A percentile compares a stretch with the other conserved stretches of the same genome.
Conservation (phyloP, 37 sponge, comb jelly and placozoan species). For the Halisarca cf. caerulea region DNA sequence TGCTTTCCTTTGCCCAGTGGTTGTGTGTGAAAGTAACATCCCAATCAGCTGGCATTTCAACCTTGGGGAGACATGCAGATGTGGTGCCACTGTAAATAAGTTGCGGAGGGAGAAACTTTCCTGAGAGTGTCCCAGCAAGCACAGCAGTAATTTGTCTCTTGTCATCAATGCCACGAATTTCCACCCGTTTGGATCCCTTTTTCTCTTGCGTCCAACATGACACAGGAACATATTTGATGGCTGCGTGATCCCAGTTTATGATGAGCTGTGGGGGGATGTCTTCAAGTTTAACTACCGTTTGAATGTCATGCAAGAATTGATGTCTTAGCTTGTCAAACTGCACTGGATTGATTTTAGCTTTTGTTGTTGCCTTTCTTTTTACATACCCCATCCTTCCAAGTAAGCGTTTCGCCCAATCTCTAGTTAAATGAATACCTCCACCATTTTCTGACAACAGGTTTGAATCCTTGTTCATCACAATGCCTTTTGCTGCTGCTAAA, state of each 20-base stretch:
- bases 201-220: constrained; percentile 18
- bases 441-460: constrained; percentile 17
- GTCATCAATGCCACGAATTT: constrained; percentile 3
- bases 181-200: constrained; percentile 40
- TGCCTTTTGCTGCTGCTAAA: neutral
- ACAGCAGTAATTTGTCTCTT: constrained; percentile 39
- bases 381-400: constrained; percentile 39
- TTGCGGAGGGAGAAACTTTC: constrained; percentile 21
- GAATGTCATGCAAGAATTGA: constrained; percentile 17
- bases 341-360: constrained; percentile 17
- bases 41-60: constrained; percentile 17
- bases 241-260: constrained; percentile 43
- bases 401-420: constrained; percentile 30
- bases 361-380: constrained; percentile 19
- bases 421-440: neutral
- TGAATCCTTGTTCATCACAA: neutral
- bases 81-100: constrained; percentile 20
- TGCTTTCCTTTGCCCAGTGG: constrained; percentile 41
- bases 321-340: constrained; percentile 21
- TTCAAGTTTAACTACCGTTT: neutral
- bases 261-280: constrained; percentile 17
- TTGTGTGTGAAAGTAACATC: constrained; percentile 14
- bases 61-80: constrained; percentile 12
- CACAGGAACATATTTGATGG: constrained; percentile 34
- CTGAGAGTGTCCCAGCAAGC: constrained; percentile 28